These are phyloP conservation scores for Hypsopygia costalis DNA, from an alignment of 2,888 invertebrate species.

Conservation along the genomic window DNA sequence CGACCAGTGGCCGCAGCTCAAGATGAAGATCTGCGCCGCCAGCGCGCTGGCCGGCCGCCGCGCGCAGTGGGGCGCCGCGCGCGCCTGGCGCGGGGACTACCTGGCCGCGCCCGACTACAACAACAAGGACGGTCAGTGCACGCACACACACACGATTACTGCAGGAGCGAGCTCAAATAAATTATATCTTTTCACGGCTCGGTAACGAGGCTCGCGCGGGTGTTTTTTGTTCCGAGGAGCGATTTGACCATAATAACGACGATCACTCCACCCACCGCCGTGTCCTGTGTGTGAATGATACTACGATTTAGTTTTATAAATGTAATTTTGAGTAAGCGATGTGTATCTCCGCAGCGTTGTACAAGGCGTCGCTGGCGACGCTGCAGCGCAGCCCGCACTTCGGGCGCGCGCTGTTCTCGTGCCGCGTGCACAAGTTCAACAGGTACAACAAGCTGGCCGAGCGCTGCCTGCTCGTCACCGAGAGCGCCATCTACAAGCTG, in stretches of 20 bases:
- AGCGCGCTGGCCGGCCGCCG: conserved; percentile 51
- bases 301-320: no score
- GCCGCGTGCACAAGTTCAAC: conserved; percentile 84
- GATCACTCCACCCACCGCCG: no score
- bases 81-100: conserved; percentile 66
- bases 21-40: conserved; percentile 68
- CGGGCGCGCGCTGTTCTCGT: conserved; percentile 82
- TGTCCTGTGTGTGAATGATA: no score
- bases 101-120: conserved; percentile 55
- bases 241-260: no score
- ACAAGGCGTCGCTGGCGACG: conserved; percentile 43
- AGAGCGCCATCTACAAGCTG: conserved; percentile 91
- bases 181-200: no score
- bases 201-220: no score
- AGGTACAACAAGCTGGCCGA: conserved; percentile 90
- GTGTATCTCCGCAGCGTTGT: conserved; percentile 41
- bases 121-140: conserved; percentile 44
- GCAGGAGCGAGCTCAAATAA: no score
- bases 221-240: no score
- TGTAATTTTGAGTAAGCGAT: no score
- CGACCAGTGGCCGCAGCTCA: conserved; percentile 91
- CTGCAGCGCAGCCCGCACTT: conserved; percentile 45
- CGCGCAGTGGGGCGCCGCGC: conserved; percentile 53
- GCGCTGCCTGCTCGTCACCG: conserved; percentile 93
- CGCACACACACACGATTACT: no score